Evolutionary conservation across 2,797 vertebrate genomes (phyloP).

Genomic region (Okamejei kenojei): DNA sequence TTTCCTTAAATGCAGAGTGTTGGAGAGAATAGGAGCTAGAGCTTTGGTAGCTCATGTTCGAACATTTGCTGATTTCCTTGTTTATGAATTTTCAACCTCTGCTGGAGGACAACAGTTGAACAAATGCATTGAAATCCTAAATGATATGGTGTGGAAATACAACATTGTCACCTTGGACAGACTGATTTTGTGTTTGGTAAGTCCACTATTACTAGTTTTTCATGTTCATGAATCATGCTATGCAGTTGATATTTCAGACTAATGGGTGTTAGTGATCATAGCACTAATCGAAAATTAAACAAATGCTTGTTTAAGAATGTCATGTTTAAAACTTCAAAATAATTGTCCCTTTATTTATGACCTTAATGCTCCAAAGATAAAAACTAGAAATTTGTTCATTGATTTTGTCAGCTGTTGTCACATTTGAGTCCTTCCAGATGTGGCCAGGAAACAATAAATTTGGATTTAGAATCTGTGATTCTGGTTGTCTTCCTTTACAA

Average conservation of each 20-base stretch:
- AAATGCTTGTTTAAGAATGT: neutral
- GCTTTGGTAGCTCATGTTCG: conserved; percentile 92
- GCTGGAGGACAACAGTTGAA: conserved; percentile 95
- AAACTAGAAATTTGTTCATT: neutral
- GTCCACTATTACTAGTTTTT: neutral
- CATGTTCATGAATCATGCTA: neutral
- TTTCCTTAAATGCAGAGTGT: conserved; percentile 61
- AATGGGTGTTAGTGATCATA: neutral
- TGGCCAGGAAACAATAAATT: neutral
- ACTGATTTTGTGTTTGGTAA: conserved; percentile 92
- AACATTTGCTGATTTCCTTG: conserved; percentile 94
- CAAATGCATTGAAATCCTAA: conserved; percentile 97
- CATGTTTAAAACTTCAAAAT: neutral
- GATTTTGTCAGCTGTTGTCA: neutral
- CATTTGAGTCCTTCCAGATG: neutral
- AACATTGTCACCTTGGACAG: conserved; percentile 96
- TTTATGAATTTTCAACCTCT: conserved; percentile 96
- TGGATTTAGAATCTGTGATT: neutral
- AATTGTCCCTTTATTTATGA: neutral
- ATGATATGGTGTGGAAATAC: conserved; percentile 99
- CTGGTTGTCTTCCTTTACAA: neutral
- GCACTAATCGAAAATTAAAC: neutral
- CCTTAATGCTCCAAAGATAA: neutral
- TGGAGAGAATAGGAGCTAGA: conserved; percentile 90
- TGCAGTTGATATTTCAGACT: neutral